phyloP scores from a whole-genome alignment of 1,140 invertebrate genomes.

The Drosophila insularis region DNA sequence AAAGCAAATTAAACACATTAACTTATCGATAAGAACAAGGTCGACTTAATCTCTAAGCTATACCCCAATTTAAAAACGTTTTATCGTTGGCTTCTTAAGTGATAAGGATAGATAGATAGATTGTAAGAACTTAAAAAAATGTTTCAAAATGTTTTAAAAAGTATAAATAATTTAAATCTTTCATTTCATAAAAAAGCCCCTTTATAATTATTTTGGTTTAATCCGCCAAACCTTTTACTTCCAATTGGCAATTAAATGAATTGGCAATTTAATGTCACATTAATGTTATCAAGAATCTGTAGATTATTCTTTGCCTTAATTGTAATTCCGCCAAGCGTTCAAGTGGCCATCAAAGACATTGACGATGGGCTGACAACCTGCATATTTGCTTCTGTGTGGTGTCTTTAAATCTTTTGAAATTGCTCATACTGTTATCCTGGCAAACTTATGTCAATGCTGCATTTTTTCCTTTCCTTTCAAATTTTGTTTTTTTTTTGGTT shows the following conservation, averaged over 20 bases:
- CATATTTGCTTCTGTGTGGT: slow-evolving; percentile 25
- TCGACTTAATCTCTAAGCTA: no score
- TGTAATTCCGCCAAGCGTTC: not conserved
- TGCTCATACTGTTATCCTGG: not conserved
- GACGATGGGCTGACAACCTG: slow-evolving; percentile 48
- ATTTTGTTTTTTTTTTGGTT: slow-evolving; percentile 36
- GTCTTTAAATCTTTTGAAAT: slow-evolving; percentile 15
- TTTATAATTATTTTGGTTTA: no score
- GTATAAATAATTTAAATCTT: no score
- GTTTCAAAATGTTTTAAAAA: no score
- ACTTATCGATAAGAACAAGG: no score
- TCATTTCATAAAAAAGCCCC: no score
- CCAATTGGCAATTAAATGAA: not conserved
- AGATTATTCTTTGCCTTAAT: not conserved
- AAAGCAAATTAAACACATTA: no score
- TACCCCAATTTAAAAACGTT: no score
- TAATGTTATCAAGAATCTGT: not conserved
- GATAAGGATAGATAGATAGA: no score
- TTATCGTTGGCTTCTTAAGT: no score
- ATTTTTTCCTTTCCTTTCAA: slow-evolving; percentile 30
- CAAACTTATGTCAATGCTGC: slow-evolving; percentile 17
- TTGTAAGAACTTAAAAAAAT: no score
- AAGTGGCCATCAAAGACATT: slow-evolving; percentile 29
- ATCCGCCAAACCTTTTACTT: no score
- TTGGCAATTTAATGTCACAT: not conserved